Conservation (phyloP, 2,113 vertebrate genomes). For the Motacilla tschutschensis region DNA sequence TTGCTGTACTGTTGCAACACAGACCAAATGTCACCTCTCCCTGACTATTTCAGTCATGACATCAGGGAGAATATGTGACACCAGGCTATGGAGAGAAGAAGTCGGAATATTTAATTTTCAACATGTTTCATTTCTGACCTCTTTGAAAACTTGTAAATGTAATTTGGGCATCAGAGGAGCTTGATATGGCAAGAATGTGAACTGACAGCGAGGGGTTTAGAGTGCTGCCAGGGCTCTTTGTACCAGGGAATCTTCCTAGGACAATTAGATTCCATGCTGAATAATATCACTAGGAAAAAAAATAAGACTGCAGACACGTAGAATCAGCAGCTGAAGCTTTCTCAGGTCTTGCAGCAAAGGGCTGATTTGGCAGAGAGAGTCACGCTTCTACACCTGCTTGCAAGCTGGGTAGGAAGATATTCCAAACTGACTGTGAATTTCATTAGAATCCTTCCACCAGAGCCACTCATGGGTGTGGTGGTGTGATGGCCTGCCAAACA, state of each 20-base stretch:
- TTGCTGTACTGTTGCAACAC: background rate
- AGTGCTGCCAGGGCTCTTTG: background rate
- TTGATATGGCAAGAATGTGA: background rate
- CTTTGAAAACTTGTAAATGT: constrained; percentile 17
- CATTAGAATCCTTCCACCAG: constrained; percentile 56
- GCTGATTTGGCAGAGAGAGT: constrained; percentile 36
- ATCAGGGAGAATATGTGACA: background rate
- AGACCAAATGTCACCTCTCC: background rate
- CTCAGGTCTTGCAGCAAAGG: constrained; percentile 11
- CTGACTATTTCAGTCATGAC: background rate
- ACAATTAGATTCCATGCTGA: background rate
- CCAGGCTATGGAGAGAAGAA: background rate
- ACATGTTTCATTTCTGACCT: background rate
- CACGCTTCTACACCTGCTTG: constrained; percentile 49
- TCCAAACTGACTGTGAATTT: constrained; percentile 35
- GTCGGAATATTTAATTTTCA: constrained; percentile 2
- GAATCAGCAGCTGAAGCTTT: constrained; percentile 6
- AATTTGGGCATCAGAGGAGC: background rate
- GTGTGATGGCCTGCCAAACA: constrained; percentile 62
- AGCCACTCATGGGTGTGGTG: constrained; percentile 60
- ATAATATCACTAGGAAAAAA: background rate
- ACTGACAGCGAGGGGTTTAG: background rate
- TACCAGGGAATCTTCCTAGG: background rate
- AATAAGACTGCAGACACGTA: background rate
- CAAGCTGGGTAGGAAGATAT: constrained; percentile 31